Conservation (phyloP, 2,797 vertebrate species). For the Perdix hodgsoniae region DNA sequence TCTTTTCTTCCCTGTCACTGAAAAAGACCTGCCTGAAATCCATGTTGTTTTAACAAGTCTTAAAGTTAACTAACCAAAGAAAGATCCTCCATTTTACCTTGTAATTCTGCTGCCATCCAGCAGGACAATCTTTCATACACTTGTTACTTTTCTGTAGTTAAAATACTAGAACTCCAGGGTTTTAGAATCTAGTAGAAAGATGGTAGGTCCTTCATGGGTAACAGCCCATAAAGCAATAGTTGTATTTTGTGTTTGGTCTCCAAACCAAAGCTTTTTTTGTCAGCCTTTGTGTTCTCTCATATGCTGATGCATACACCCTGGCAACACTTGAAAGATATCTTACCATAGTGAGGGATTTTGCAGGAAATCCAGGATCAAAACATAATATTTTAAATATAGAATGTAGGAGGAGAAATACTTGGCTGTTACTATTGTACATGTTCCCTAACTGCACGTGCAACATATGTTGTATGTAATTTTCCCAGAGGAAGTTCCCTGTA, state of each 20-base stretch:
- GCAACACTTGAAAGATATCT: slow-evolving; percentile 57
- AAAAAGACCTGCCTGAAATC: background rate
- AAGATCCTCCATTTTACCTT: background rate
- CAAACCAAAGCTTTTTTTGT: background rate
- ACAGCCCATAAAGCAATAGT: background rate
- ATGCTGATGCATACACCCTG: slow-evolving; percentile 2
- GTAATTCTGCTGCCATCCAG: background rate
- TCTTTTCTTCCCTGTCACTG: background rate
- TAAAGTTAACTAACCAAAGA: background rate
- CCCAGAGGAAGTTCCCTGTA: slow-evolving; percentile 21
- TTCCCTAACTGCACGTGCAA: slow-evolving; percentile 16
- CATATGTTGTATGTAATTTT: background rate
- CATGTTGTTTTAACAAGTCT: background rate
- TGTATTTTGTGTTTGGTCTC: background rate
- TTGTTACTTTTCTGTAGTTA: background rate
- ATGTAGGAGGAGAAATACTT: background rate
- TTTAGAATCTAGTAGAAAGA: background rate
- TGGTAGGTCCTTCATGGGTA: background rate
- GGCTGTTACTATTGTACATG: background rate
- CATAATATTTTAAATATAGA: slow-evolving; percentile 33
- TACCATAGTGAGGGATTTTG: background rate
- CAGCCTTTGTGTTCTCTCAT: background rate
- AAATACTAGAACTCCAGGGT: background rate
- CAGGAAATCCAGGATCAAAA: slow-evolving; percentile 64
- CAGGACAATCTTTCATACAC: background rate